A percentile compares a stretch with the other conserved stretches of the same genome.
Evolutionary conservation across 2,888 invertebrate species (phyloP).

Genomic region (Neria commutata): DNA sequence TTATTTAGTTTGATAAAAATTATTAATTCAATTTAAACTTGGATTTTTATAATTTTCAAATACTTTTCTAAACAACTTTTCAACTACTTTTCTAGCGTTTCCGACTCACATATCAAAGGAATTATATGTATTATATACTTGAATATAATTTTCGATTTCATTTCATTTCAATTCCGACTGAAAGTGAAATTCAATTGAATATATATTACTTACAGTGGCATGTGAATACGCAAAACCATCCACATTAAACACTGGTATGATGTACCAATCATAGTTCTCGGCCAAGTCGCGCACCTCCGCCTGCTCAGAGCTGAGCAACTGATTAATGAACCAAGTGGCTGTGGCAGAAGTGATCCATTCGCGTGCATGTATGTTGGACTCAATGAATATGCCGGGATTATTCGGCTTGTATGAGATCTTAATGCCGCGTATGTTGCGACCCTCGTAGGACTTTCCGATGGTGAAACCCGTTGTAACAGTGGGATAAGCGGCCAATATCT

Average conservation of each 20-base stretch:
- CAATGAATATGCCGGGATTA: constrained; percentile 68
- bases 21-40: no score
- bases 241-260: constrained; percentile 75
- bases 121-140: no score
- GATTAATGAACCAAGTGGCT: constrained; percentile 72
- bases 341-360: constrained; percentile 79
- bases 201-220: constrained; percentile 63
- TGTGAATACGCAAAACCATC: constrained; percentile 77
- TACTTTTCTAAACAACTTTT: no score
- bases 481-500: constrained; percentile 63
- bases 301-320: constrained; percentile 70
- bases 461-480: constrained; percentile 40
- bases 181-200: no score
- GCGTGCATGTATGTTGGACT: constrained; percentile 70
- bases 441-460: constrained; percentile 68
- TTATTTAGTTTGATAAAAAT: no score
- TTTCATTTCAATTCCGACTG: no score
- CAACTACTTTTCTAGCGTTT: no score
- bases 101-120: no score
- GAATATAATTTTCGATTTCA: no score
- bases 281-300: constrained; percentile 66
- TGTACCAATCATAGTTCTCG: constrained; percentile 75
- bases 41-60: no score
- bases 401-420: constrained; percentile 60
- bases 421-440: constrained; percentile 67